phyloP scores from a whole-genome alignment of 2,888 invertebrate species.

The Eucera pruinosa region DNA sequence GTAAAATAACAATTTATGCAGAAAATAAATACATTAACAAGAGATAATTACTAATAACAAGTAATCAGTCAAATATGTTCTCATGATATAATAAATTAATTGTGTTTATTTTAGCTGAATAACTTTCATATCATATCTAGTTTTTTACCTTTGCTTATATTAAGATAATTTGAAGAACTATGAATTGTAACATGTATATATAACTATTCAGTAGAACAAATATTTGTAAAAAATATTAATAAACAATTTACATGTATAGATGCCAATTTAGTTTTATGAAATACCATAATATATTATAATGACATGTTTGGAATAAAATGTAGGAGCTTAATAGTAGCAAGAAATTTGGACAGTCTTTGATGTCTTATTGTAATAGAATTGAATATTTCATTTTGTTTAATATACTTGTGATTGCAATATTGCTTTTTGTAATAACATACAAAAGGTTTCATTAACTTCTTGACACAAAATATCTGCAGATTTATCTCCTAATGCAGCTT shows the following conservation, averaged over 20 bases:
- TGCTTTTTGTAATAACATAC: too few relatives aligned
- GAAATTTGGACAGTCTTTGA: constrained; percentile 86
- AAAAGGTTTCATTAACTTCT: too few relatives aligned
- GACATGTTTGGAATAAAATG: neutral
- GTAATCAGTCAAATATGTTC: constrained; percentile 3
- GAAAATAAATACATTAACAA: constrained; percentile 14
- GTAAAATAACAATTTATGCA: neutral
- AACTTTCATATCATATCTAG: neutral
- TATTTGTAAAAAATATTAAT: neutral
- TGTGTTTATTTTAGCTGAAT: neutral
- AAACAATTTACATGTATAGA: neutral
- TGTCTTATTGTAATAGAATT: constrained; percentile 96
- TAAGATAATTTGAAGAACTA: neutral
- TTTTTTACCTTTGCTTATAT: neutral
- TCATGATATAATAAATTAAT: constrained; percentile 7
- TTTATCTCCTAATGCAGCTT: too few relatives aligned
- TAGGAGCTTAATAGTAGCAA: neutral
- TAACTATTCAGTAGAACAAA: neutral
- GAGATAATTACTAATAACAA: constrained; percentile 1
- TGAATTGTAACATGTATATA: neutral
- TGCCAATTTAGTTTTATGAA: too few relatives aligned
- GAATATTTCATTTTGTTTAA: too few relatives aligned
- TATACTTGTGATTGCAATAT: too few relatives aligned
- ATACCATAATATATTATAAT: too few relatives aligned
- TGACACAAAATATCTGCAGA: too few relatives aligned